These are phyloP conservation scores for Helicoverpa armigera DNA, from an alignment of 1,140 invertebrate species.

Conservation along the genomic window DNA sequence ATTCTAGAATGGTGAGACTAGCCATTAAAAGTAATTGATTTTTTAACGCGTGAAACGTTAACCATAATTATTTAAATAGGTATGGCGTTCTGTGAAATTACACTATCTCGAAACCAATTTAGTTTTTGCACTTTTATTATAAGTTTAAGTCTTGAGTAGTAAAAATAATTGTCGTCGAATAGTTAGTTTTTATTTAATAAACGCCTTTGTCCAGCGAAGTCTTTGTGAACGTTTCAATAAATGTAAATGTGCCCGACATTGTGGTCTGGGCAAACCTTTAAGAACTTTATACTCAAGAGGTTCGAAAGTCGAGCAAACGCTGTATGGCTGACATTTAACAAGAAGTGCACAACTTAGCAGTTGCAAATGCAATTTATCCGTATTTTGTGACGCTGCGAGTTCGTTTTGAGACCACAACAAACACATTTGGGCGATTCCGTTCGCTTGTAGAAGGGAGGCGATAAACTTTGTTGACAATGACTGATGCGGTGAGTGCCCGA, in stretches of 20 bases:
- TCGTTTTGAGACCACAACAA: constrained; percentile 68
- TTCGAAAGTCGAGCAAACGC: constrained; percentile 29
- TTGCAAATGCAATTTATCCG: constrained; percentile 58
- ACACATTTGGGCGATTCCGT: constrained; percentile 76
- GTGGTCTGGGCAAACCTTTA: constrained; percentile 25
- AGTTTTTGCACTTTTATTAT: neutral
- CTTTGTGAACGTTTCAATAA: constrained; percentile 23
- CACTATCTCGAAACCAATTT: neutral
- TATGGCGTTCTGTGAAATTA: neutral
- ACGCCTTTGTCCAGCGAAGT: constrained; percentile 3
- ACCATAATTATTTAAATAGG: constrained; percentile 2
- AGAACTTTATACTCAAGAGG: constrained; percentile 41
- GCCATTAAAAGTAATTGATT: constrained; percentile 28
- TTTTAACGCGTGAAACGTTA: constrained; percentile 26
- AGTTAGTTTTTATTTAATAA: neutral
- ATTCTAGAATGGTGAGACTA: constrained; percentile 4
- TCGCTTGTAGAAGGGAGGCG: constrained; percentile 57
- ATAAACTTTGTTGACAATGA: constrained; percentile 82
- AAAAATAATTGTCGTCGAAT: neutral
- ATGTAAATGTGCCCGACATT: constrained; percentile 31
- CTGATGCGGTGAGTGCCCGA: constrained; percentile 67
- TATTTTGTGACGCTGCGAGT: constrained; percentile 55
- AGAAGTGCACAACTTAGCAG: constrained; percentile 56
- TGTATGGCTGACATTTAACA: constrained; percentile 47
- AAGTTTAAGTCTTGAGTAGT: neutral